Evolutionary conservation across 1,140 invertebrate genomes (phyloP), one percentile per base, ranked within the genome.

Genomic region (Drosophila varians): DNA sequence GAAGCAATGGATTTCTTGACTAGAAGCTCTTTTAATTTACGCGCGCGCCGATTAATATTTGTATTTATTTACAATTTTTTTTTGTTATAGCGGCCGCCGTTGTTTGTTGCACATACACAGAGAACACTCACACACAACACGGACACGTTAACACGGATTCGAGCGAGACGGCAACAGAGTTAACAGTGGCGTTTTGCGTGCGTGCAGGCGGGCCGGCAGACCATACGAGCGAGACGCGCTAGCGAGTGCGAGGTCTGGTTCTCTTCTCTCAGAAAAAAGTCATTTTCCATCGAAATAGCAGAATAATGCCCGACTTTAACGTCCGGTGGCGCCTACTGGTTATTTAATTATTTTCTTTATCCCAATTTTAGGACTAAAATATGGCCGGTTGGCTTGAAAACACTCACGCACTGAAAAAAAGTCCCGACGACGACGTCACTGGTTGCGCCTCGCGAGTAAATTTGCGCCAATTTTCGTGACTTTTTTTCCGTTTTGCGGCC

Each of bases 31-130:
- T 31, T 31, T 31, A 31, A 31, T 31, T 31, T 31, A 31, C 28
- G 28, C 53, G 48, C 47, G 64, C 62, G 43, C 40, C 23, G 9
- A 52, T 14, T 40, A 26, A 25, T 31, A 31, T 31, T 31, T 31
- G 14, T 69, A 45, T 69, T 70, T 62, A 78, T 78, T 74, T 62
- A 78, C 54, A 78, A 57, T 77, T 55, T 74, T 71, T 36, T 38
- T 38, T 38, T 38, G 18, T 62, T 60, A 52, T 43, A 68, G 49
- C 54, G 42, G 57, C 51, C 68, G 53, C 43, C 38, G 55, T 73
- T 73, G 68, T 72, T 73, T 73, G 69, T 54, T 73, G 57, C 70
- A 56, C 36, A 45, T 54, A 49, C 69, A 62, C 55, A 53, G 26
- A 53, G 45, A 65, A 49, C 49, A 55, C 45, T 58, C 16, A 70